Percentiles rank a stretch among this genome's conserved stretches.
phyloP scores from a whole-genome alignment of 64 coral and sea anemone species.

The Pachyseris speciosa region DNA sequence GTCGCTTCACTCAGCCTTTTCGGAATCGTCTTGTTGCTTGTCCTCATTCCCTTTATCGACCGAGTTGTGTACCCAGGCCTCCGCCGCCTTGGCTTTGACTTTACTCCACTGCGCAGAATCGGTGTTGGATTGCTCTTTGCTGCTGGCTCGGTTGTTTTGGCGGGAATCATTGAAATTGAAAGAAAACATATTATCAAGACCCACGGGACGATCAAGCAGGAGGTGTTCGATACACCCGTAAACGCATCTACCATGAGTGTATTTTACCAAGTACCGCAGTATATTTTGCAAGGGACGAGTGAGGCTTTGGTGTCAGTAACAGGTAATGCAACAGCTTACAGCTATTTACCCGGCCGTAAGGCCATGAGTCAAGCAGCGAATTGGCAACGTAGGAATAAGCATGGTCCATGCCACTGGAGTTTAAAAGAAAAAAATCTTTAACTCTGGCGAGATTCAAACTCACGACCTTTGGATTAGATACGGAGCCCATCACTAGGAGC shows the following conservation, averaged over 20 bases:
- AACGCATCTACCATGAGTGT: conserved; percentile 72
- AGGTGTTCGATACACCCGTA: conserved; percentile 34
- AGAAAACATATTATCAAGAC: conserved; percentile 42
- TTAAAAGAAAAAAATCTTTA: too few species aligned
- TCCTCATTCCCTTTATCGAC: conserved; percentile 74
- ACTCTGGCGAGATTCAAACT: too few species aligned
- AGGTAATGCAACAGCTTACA: conserved; percentile 41
- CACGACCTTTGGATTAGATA: too few species aligned
- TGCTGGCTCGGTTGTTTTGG: conserved; percentile 58
- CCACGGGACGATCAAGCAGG: conserved; percentile 44
- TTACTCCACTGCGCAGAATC: conserved; percentile 80
- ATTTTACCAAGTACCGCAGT: conserved; percentile 80
- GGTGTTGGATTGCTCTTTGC: conserved; percentile 78
- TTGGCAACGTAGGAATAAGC: too few species aligned
- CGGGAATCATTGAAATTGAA: conserved; percentile 71
- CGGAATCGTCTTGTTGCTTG: conserved; percentile 14
- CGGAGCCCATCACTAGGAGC: too few species aligned
- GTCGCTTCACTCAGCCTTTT: conserved; percentile 64
- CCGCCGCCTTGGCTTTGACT: conserved; percentile 29
- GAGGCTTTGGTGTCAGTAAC: conserved; percentile 67
- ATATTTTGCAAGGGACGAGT: conserved; percentile 50
- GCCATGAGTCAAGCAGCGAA: too few species aligned
- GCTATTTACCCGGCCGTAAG: too few species aligned
- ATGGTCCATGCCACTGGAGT: too few species aligned
- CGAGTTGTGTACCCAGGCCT: conserved; percentile 68